Percentiles rank a stretch among this genome's conserved stretches.
Conservation (phyloP, 2,888 invertebrate species). For the Eupithecia pulchellata region DNA sequence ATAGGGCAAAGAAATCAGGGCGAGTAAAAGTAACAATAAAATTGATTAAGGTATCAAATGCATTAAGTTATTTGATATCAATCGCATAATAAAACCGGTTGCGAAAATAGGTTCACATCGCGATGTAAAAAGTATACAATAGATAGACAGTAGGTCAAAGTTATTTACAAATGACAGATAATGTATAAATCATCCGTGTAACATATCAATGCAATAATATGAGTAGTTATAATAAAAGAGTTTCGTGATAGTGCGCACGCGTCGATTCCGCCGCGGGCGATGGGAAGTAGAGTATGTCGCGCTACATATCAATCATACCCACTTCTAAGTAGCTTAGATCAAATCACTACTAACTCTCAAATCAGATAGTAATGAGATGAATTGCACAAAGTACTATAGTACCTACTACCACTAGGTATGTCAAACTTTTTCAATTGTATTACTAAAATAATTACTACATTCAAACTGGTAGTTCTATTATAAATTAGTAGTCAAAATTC, state of each 20-base stretch:
- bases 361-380: conserved; percentile 34
- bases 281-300: conserved; percentile 76
- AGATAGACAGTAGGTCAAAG: conserved; percentile 65
- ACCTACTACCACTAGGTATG: background rate
- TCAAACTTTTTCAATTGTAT: background rate
- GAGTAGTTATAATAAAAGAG: conserved; percentile 64
- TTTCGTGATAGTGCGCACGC: conserved; percentile 62
- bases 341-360: conserved; percentile 32
- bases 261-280: conserved; percentile 46
- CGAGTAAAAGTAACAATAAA: conserved; percentile 57
- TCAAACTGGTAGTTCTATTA: conserved; percentile 12
- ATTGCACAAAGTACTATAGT: background rate
- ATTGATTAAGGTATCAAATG: conserved; percentile 40
- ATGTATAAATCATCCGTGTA: conserved; percentile 73
- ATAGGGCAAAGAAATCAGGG: conserved; percentile 52
- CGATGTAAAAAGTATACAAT: conserved; percentile 52
- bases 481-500: conserved; percentile 34
- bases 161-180: conserved; percentile 66
- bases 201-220: conserved; percentile 69
- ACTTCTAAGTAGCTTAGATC: conserved; percentile 25
- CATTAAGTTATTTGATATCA: conserved; percentile 17
- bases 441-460: conserved; percentile 8
- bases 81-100: conserved; percentile 57
- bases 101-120: conserved; percentile 53
- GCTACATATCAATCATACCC: conserved; percentile 70